These are phyloP conservation scores for Ectropis crepuscularia DNA, from an alignment of 2,888 invertebrate genomes.

Conservation along the genomic window DNA sequence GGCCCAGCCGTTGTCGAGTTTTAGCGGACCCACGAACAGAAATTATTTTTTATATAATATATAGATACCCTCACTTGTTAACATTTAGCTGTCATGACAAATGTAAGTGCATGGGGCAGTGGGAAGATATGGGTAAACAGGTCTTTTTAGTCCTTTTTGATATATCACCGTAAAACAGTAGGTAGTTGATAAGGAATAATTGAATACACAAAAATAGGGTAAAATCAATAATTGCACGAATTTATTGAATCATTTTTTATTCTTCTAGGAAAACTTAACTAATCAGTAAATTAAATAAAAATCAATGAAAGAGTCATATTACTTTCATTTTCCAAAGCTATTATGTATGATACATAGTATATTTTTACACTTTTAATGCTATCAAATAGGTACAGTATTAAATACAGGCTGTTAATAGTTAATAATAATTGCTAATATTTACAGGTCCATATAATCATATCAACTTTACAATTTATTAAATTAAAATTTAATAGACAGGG, in stretches of 20 bases:
- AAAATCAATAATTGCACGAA: constrained; percentile 1
- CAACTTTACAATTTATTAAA: constrained; percentile 77
- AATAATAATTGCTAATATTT: constrained; percentile 76
- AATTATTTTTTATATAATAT: too few species aligned
- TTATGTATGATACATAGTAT: constrained; percentile 73
- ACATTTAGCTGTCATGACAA: too few species aligned
- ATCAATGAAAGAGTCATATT: constrained; percentile 58
- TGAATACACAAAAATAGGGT: too few species aligned
- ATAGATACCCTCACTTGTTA: too few species aligned
- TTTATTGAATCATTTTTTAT: constrained; percentile 50
- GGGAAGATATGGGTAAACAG: too few species aligned
- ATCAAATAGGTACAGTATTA: constrained; percentile 81
- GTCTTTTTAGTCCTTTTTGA: too few species aligned
- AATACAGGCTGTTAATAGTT: constrained; percentile 74
- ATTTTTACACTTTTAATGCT: constrained; percentile 70
- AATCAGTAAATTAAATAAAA: constrained; percentile 47
- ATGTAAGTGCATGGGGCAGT: too few species aligned
- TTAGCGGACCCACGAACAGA: too few species aligned
- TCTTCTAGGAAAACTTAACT: constrained; percentile 52
- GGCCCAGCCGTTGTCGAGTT: too few species aligned
- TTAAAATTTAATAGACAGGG: constrained; percentile 77
- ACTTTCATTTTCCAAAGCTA: constrained; percentile 73
- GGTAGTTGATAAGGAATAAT: too few species aligned
- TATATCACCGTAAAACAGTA: too few species aligned
- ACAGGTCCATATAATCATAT: constrained; percentile 65